A percentile compares a stretch with the other conserved stretches of the same genome.
These are phyloP conservation scores for Phataginus tetradactyla DNA, from an alignment of 2,797 vertebrate genomes.

Conservation along the genomic window DNA sequence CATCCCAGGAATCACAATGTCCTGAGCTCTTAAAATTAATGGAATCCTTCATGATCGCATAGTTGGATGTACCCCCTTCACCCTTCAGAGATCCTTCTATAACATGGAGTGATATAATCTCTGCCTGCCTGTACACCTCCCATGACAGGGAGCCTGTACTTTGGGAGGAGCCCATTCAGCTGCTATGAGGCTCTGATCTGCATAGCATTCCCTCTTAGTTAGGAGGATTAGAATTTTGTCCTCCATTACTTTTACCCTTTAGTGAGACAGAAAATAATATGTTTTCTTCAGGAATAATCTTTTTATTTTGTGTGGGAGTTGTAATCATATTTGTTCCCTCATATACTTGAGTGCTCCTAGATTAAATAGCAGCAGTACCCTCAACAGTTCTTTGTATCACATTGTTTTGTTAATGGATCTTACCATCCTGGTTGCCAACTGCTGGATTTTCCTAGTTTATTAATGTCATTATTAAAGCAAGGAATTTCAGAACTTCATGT, in stretches of 20 bases:
- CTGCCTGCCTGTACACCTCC: not conserved
- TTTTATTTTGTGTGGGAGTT: not conserved
- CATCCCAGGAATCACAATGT: not conserved
- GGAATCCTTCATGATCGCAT: not conserved
- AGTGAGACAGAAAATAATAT: not conserved
- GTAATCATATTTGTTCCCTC: not conserved
- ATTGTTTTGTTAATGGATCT: not conserved
- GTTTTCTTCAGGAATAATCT: not conserved
- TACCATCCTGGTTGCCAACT: not conserved
- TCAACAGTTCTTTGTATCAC: not conserved
- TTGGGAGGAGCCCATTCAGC: not conserved
- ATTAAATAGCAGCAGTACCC: not conserved
- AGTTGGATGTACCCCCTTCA: not conserved
- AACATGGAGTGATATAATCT: not conserved
- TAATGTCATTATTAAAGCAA: not conserved
- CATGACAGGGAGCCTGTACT: not conserved
- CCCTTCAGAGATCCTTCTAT: not conserved
- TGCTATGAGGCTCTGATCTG: not conserved
- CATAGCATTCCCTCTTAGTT: not conserved
- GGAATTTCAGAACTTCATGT: not conserved
- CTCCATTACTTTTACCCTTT: not conserved
- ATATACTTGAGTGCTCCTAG: not conserved
- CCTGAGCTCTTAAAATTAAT: not conserved
- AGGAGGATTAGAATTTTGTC: constrained; percentile 18
- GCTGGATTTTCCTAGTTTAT: constrained; percentile 27